Conservation (phyloP, 2,797 vertebrate species). For the Diplodus sargus region DNA sequence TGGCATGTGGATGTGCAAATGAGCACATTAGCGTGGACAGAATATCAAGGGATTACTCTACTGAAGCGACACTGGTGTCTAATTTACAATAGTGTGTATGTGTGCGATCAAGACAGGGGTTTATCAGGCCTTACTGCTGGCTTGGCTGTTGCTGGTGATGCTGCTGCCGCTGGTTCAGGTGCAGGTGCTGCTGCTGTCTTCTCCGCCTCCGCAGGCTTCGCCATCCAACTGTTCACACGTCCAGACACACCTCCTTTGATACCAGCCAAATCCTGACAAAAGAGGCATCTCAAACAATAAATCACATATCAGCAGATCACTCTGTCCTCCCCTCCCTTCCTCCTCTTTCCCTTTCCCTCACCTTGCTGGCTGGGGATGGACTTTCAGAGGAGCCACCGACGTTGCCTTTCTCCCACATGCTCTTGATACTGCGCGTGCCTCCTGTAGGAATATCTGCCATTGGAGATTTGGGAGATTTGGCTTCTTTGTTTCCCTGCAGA, state of each 20-base stretch:
- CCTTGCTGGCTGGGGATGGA: conserved; percentile 89
- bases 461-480: conserved; percentile 86
- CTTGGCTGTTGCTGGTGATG: conserved; percentile 64
- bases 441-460: conserved; percentile 90
- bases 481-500: conserved; percentile 89
- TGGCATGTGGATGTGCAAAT: conserved; percentile 61
- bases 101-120: conserved; percentile 32
- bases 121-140: conserved; percentile 72
- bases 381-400: conserved; percentile 85
- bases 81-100: conserved; percentile 43
- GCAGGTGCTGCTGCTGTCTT: conserved; percentile 63
- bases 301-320: not conserved
- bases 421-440: conserved; percentile 94
- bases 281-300: conserved; percentile 6
- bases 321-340: not conserved
- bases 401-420: conserved; percentile 97
- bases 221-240: conserved; percentile 92
- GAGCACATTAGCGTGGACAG: conserved; percentile 55
- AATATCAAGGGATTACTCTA: conserved; percentile 69
- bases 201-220: conserved; percentile 82
- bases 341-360: conserved; percentile 51
- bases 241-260: conserved; percentile 91
- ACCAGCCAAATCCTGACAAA: conserved; percentile 88
- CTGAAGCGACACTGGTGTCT: conserved; percentile 37
- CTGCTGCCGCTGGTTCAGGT: conserved; percentile 34